Percentiles rank a stretch among this genome's conserved stretches.
Conservation (phyloP, 2,888 invertebrate genomes). For the Ennomos fuscantarius region DNA sequence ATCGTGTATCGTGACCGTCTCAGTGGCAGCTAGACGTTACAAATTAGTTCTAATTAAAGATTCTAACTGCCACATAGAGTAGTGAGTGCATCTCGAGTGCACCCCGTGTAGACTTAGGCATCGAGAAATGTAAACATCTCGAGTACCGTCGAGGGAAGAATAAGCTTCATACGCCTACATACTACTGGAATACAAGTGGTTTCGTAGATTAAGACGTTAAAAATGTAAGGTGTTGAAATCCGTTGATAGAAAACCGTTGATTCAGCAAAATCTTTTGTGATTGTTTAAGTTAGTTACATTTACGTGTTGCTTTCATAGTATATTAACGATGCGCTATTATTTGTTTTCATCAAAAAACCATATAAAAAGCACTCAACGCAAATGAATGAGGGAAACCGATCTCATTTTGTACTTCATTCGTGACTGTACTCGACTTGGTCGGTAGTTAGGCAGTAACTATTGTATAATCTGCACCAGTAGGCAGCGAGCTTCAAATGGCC, state of each 20-base stretch:
- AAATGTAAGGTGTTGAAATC: slow-evolving; percentile 2
- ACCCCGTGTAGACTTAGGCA: slow-evolving; percentile 66
- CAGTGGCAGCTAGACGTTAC: slow-evolving; percentile 20
- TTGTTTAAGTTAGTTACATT: too few species aligned
- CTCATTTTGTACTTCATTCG: slow-evolving; percentile 28
- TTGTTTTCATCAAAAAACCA: too few species aligned
- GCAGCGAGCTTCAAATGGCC: slow-evolving; percentile 39
- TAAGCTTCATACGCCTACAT: slow-evolving; percentile 18
- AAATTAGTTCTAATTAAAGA: slow-evolving; percentile 38
- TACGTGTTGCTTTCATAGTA: too few species aligned
- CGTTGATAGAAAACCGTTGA: too few species aligned
- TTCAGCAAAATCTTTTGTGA: too few species aligned
- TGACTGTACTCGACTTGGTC: slow-evolving; percentile 47
- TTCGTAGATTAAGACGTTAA: background rate
- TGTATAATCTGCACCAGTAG: slow-evolving; percentile 1
- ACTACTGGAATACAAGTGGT: background rate
- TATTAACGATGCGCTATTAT: too few species aligned
- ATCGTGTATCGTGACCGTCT: slow-evolving; percentile 21
- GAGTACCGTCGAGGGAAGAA: slow-evolving; percentile 34
- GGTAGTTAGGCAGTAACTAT: too few species aligned
- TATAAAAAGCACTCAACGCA: too few species aligned
- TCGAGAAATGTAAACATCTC: slow-evolving; percentile 62
- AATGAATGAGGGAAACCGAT: too few species aligned
- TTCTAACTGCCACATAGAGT: slow-evolving; percentile 33
- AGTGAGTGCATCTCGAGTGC: slow-evolving; percentile 44